These are phyloP conservation scores for Trichechus manatus DNA, from an alignment of 2,113 vertebrate species.

Conservation along the genomic window DNA sequence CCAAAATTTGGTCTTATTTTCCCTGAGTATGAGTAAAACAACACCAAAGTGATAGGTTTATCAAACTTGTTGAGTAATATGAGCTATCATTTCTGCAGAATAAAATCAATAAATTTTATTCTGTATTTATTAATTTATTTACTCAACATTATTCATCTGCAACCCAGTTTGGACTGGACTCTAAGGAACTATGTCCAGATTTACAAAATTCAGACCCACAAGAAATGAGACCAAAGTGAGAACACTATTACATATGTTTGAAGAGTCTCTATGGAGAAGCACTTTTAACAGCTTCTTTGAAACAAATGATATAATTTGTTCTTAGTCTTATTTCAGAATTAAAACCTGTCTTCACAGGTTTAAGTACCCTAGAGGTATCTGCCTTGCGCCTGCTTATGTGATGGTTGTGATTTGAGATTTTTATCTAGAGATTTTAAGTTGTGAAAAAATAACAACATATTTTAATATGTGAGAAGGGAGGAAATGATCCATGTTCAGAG, in stretches of 20 bases:
- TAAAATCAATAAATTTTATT: conserved; percentile 5
- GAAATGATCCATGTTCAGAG: not conserved
- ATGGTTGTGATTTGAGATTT: not conserved
- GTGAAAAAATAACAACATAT: not conserved
- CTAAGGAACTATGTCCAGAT: not conserved
- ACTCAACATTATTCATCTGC: not conserved
- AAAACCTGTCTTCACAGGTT: not conserved
- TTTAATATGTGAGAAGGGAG: not conserved
- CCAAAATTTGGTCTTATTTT: not conserved
- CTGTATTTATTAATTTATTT: not conserved
- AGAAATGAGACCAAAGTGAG: not conserved
- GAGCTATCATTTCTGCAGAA: not conserved
- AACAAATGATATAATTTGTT: conserved; percentile 13
- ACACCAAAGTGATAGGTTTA: not conserved
- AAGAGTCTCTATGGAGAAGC: not conserved
- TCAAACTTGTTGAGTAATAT: not conserved
- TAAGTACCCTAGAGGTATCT: not conserved
- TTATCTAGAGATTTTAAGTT: not conserved
- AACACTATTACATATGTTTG: not conserved
- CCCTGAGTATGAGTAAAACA: not conserved
- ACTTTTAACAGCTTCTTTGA: not conserved
- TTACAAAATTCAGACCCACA: not conserved
- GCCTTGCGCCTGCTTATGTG: not conserved
- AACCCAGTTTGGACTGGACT: not conserved
- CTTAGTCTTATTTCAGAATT: not conserved